These are phyloP conservation scores for Mesorhabditis belari DNA, from an alignment of 2,888 invertebrate species.

Conservation along the genomic window DNA sequence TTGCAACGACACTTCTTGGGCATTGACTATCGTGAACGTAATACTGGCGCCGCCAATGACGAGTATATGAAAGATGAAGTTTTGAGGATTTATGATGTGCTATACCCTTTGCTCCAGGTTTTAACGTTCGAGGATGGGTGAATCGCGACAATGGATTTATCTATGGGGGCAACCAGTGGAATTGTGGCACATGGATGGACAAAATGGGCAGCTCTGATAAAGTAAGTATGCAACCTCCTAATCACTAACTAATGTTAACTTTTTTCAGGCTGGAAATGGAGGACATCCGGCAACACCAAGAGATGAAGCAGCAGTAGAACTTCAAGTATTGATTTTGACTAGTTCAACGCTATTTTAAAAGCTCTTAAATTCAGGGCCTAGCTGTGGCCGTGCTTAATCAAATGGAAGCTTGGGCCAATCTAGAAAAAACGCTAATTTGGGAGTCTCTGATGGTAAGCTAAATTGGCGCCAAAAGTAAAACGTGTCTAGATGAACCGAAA, in stretches of 20 bases:
- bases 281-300: slow-evolving; percentile 86
- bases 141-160: slow-evolving; percentile 79
- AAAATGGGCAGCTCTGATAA: slow-evolving; percentile 95
- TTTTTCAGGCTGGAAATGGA: slow-evolving; percentile 70
- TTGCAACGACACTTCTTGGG: slow-evolving; percentile 77
- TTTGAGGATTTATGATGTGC: slow-evolving; percentile 10
- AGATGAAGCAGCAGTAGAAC: slow-evolving; percentile 91
- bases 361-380: slow-evolving; percentile 16
- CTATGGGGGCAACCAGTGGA: slow-evolving; percentile 86
- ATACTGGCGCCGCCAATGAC: slow-evolving; percentile 85
- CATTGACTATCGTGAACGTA: slow-evolving; percentile 79
- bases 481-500: too few relatives aligned
- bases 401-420: slow-evolving; percentile 67
- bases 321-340: slow-evolving; percentile 63
- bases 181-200: slow-evolving; percentile 99
- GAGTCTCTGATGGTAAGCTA: too few relatives aligned
- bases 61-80: slow-evolving; percentile 87
- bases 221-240: too few relatives aligned
- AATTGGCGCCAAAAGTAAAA: too few relatives aligned
- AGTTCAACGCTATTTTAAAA: too few relatives aligned
- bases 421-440: too few relatives aligned
- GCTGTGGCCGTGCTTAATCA: slow-evolving; percentile 63
- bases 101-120: slow-evolving; percentile 60
- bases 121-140: slow-evolving; percentile 83
- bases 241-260: not conserved